Base-by-base conservation (phyloP, 2,113 vertebrate genomes). In the Centropus unirufus region DNA sequence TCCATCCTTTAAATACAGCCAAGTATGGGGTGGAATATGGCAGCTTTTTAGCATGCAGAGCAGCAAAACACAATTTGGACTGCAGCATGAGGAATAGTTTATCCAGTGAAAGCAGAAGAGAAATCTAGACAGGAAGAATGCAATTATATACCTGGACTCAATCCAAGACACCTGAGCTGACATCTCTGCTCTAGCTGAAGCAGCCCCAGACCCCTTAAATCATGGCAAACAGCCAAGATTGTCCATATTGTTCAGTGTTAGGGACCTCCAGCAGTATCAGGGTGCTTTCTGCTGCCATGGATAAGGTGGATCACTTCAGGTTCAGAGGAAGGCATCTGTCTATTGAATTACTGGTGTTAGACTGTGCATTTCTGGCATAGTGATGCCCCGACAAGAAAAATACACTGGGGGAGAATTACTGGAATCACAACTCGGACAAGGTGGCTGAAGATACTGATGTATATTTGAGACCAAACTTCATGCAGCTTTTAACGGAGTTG, bases 1-100 rank as follows among this genome's bases (percentile, higher is more conserved):
- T 97, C 95, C 92, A 64, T 40, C 76, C 86, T 78, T 84, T 76
- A 72, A 96, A 94, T 83, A 64, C 86, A 90, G 90, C 88, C 95
- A 97, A 90, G n/a, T 93, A 69, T 90, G 49, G 89, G 62, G n/a
- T 81, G 80, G 92, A 90, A 96, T 78, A 95, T 92, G 68, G 73
- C 86, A 95, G 76, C 64, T 89, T 78, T 94, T 90, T 93, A 93
- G 42, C 19, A 57, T 86, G 72, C 61, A 70, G 76, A 92, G 19
- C 44, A 81, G 64, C 57, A 89, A 87, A 95, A 70, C 42, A 57
- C 55, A 54, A 42, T 78, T 83, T 69, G 58, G 73, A 30, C 77
- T 86, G 61, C 17, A 81, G 77, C 54, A 68, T 55, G 80, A 93
- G 63, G 68, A 86, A 83, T 90, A 86, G 61, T 61, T 94, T 81